Evolutionary conservation across 2,888 invertebrate species (phyloP), one percentile per base, ranked within the genome.

Genomic region (Spodoptera picta): DNA sequence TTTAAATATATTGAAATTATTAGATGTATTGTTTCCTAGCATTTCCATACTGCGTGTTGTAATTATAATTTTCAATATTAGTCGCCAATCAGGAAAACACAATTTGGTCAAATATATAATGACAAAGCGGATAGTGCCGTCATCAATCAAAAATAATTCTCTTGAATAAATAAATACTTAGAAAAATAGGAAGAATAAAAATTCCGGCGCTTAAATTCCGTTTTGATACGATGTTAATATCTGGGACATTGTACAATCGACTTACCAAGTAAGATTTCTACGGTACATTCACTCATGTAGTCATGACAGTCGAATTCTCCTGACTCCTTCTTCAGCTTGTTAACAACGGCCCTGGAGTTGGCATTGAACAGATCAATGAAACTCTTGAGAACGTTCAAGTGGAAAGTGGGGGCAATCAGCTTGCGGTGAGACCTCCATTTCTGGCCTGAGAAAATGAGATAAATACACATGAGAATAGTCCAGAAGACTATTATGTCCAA

Each of bases 351-450:
- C 50, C 95, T 95, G 48, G 97, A 97, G 92, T 98, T 98, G 69
- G 96, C 97, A 86, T 98, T 98, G 94, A 98, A 98, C 43, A 98
- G 93, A 84, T 97, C 97, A 82, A 98, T 97, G 93, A 98, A 98
- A 79, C 97, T 97, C 95, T 98, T 98, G 79, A 98, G 92, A 1
- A 98, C 97, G 90, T 98, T 98, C 90, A 98, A 95, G 86, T 98
- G 98, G 96, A 98, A 98, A 71, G 98, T 98, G 50, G 98, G 98
- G 10, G 98, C 98, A 77, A 98, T 98, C 77, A 98, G 92, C 93
- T 98, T 98, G 79, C 98, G 96, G 88, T 98, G 98, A 23, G 97
- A 96, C 55, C 97, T 96, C 98, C 98, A 98, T 96, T 97, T 97
- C 80, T 96, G 96, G 84, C 97, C 97, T 97, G 81, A 44, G 54